Base-by-base conservation (phyloP, 2,797 vertebrate genomes). In the Hozukius guyotensis region DNA sequence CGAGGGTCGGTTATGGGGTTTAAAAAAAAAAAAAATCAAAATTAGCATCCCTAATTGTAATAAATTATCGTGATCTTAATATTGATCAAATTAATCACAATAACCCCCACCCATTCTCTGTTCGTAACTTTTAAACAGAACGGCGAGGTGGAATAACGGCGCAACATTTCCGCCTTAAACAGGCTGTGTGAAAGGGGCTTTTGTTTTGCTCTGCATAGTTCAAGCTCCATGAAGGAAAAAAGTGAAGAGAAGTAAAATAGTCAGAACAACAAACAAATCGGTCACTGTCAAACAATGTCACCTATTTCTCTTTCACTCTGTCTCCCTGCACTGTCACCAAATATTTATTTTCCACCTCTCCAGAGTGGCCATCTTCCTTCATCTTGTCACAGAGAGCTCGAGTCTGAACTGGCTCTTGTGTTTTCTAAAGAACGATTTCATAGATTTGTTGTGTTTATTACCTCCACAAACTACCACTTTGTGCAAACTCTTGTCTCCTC, bases 221-320 rank as follows among this genome's bases (percentile, higher is more conserved):
- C 63, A 38, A 14, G 22, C 55, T 74, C 2, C 2, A 34, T 13
- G n/a, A 29, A 29, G 25, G 8, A 57, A 31, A 11, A 49, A 27
- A 70, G 12, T 25, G 11, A 53, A 22, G 1, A 59, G 14, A 18
- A 20, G 4, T 42, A 8, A 22, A 71, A 61, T 20, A 10, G 12
- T n/a, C 16, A 16, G 9, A 80, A 83, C 49, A 78, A 52, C 14
- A 77, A 82, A 52, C 29, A 77, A 59, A 63, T 38, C 68, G 62
- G 62, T 82, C 42, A 72, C 11, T 53, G 75, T n/a, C 68, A 65
- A 59, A n/a, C 36, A 82, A 36, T 29, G 32, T 53, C 38, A 25
- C 34, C 60, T 10, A 1, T 75, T 63, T 70, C 75, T 75, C 46
- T 25, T 34, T 42, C 49, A 8, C 8, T 29, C 12, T 10, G 16